phyloP scores from a whole-genome alignment of 2,888 invertebrate species.

The Hipparchia sbordonii region DNA sequence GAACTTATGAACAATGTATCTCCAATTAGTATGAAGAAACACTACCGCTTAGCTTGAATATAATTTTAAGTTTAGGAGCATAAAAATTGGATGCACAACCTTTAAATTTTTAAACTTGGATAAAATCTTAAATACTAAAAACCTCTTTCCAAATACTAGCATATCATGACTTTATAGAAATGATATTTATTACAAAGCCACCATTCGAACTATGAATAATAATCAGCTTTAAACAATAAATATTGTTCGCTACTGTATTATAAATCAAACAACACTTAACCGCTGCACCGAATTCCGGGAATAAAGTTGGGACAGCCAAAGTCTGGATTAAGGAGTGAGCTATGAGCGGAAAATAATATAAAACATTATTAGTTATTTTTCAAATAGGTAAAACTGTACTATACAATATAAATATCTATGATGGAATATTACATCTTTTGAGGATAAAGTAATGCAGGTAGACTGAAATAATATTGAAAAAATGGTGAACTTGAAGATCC shows the following conservation, averaged over 20 bases:
- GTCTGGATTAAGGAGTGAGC: slow-evolving; percentile 41
- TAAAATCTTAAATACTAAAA: background rate
- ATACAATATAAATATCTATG: too few relatives aligned
- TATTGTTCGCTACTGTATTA: slow-evolving; percentile 47
- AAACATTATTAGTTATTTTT: background rate
- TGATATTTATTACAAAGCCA: slow-evolving; percentile 18
- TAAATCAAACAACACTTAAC: slow-evolving; percentile 59
- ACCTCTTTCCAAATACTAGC: background rate
- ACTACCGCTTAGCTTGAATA: too few relatives aligned
- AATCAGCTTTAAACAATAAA: slow-evolving; percentile 39
- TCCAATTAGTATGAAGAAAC: too few relatives aligned
- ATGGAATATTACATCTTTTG: too few relatives aligned
- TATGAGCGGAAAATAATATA: slow-evolving; percentile 9
- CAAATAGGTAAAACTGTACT: background rate
- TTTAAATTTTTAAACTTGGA: too few relatives aligned
- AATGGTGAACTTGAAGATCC: too few relatives aligned
- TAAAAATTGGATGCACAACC: background rate
- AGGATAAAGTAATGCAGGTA: too few relatives aligned
- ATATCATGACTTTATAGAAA: background rate
- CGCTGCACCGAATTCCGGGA: slow-evolving; percentile 55
- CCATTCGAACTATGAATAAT: slow-evolving; percentile 37
- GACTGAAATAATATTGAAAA: too few relatives aligned
- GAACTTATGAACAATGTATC: too few relatives aligned
- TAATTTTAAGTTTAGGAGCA: too few relatives aligned
- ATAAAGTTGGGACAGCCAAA: slow-evolving; percentile 50